Evolutionary conservation across 2,888 invertebrate genomes (phyloP).

Genomic region (Ectobius pallidus): DNA sequence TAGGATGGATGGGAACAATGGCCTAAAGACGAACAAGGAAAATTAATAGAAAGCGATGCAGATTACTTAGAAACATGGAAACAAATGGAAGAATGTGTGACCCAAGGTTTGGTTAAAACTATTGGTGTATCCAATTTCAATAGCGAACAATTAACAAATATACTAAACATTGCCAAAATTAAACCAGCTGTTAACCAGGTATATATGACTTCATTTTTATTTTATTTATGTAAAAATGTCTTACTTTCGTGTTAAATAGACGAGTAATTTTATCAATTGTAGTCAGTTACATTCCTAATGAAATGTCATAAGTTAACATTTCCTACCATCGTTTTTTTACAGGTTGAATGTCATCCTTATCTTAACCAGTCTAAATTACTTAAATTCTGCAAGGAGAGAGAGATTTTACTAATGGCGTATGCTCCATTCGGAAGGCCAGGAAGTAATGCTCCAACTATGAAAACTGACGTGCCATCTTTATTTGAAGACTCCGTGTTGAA

Average conservation of each 20-base stretch:
- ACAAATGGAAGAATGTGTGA: conserved; percentile 57
- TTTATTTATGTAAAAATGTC: no score
- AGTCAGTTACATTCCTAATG: neutral
- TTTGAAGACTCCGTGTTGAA: conserved; percentile 71
- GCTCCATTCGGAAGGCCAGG: conserved; percentile 79
- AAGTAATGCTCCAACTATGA: conserved; percentile 62
- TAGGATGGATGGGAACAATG: conserved; percentile 51
- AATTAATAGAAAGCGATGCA: conserved; percentile 53
- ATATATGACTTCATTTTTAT: no score
- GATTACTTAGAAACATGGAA: conserved; percentile 53
- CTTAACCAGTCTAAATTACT: conserved; percentile 72
- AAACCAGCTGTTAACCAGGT: conserved; percentile 46
- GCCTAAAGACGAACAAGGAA: conserved; percentile 54
- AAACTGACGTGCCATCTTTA: conserved; percentile 68
- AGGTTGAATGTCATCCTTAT: conserved; percentile 66
- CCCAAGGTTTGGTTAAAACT: conserved; percentile 54
- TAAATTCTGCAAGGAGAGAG: conserved; percentile 67
- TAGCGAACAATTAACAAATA: conserved; percentile 55
- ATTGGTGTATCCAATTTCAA: conserved; percentile 62
- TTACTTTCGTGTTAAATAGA: no score
- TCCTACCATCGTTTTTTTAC: no score
- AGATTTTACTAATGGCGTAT: conserved; percentile 73
- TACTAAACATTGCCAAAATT: conserved; percentile 52
- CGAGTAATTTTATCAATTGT: neutral
- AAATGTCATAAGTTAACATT: no score